Evolutionary conservation across 2,888 invertebrate species (phyloP), one percentile per base, ranked within the genome.

Genomic region (Ochropacha duplaris): DNA sequence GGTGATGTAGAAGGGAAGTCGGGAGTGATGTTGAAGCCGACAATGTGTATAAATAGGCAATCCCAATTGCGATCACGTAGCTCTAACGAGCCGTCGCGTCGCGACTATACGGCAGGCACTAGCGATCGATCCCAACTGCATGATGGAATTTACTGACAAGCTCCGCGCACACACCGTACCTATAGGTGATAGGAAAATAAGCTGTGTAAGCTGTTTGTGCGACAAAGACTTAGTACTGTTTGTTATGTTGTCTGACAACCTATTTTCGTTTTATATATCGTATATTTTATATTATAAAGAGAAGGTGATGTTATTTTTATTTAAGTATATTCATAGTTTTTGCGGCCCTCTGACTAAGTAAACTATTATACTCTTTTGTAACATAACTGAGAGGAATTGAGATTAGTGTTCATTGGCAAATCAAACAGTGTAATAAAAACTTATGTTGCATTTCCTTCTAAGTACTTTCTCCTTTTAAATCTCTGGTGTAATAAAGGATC

Each of bases 1-100:
- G 87, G 78, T 71, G 70, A 71, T 56, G 67, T 68, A 60, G 61
- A 61, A 72, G 74, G 44, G 74, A 77, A 82, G 81, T 77, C 65
- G 76, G 76, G 76, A 78, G 77, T 76, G 71, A 76, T 67, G 76
- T 78, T 76, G 83, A 72, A 84, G 83, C 83, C 83, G 83, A 87
- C 88, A 87, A 85, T 89, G 87, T 87, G 83, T 86, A 87, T 90
- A 91, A 91, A 90, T 87, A 90, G 89, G 89, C 86, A 84, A 88
- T 92, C 80, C 78, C 80, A 79, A 91, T 88, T 88, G 87, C 85
- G 88, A 88, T 89, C 91, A 92, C 91, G 91, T 90, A 83, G 78
- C 80, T 76, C 76, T 88, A 90, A 91, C 90, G 91, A 91, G 88
- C 71, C 87, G 86, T 84, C 88, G 87, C 87, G 86, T 84, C 88